phyloP scores from a whole-genome alignment of 2,797 vertebrate genomes.

The Aldrovandia affinis region DNA sequence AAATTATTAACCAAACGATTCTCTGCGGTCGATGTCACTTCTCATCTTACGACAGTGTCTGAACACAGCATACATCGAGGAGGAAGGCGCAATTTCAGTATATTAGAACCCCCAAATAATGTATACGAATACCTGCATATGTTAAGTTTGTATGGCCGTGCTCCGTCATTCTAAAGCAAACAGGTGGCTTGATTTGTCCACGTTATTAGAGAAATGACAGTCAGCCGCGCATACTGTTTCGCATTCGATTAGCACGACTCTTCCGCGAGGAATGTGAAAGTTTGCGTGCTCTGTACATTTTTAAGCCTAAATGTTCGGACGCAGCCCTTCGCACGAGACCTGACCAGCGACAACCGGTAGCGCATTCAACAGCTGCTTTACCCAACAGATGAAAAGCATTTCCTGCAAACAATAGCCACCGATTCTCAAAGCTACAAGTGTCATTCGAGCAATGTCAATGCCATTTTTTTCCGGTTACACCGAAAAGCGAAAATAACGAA shows the following conservation, averaged over 20 bases:
- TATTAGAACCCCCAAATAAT: no score
- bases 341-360: neutral
- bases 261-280: neutral
- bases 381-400: neutral
- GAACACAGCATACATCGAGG: neutral
- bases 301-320: neutral
- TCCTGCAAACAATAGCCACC: neutral
- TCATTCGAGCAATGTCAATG: neutral
- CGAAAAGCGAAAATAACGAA: neutral
- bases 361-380: neutral
- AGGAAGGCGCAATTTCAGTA: neutral
- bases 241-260: neutral
- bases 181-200: conserved; percentile 15
- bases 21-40: neutral
- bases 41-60: neutral
- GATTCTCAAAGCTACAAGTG: conserved; percentile 44
- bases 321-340: neutral
- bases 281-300: conserved; percentile 5
- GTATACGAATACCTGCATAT: neutral
- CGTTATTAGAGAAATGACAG: neutral
- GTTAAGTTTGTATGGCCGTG: neutral
- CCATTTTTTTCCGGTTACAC: neutral
- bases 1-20: neutral
- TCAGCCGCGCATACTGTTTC: neutral
- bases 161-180: conserved; percentile 20